Base-by-base conservation (phyloP, 2,797 vertebrate species). In the Enteromius mattozi region DNA sequence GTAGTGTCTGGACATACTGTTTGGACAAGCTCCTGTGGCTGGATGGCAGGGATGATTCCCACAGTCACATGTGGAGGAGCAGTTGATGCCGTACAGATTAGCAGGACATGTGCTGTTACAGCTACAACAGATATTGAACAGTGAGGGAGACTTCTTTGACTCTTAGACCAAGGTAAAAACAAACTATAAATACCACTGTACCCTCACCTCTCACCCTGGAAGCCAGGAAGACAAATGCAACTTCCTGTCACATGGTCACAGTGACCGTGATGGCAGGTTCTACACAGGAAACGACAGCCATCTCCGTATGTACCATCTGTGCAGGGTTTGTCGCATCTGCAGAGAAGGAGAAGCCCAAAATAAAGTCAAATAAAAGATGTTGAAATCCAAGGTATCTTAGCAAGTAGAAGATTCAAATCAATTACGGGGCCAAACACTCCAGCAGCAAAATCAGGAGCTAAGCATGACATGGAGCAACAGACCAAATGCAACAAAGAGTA, bases 201-300 rank as follows among this genome's bases (percentile, higher is more conserved):
- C 37, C 2, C 2, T 95, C 93, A 98, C 98, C 97, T 99, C 87
- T 93, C 90, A 80, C 97, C 97, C 93, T 95, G 96, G 91, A 95
- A 98, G 81, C 98, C 98, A 0, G 93, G 89, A 35, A 90, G 91
- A 92, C 98, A 99, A 90, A 96, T 10, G 79, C 98, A 99, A 27
- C 87, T 95, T 92, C 98, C 98, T n/a, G 96, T 96, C 90, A 96
- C 93, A 0, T 96, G 94, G 80, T 99, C 92, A 24, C 98, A 99
- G 85, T 88, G 87, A 14, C 98, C 98, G 0, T 93, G 92, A 87
- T 94, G 78, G 87, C 98, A 99, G 33, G 92, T 87, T 0, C 93
- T 90, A 82, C 98, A 99, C 84, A 85, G 85, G 80, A 93, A 95
- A 86, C 63, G 83, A 87, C 98, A 99, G 68, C 88, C 92, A 0